Evolutionary conservation across 2,888 invertebrate genomes (phyloP), one percentile per base, ranked within the genome.

Genomic region (Lycia hirtaria): DNA sequence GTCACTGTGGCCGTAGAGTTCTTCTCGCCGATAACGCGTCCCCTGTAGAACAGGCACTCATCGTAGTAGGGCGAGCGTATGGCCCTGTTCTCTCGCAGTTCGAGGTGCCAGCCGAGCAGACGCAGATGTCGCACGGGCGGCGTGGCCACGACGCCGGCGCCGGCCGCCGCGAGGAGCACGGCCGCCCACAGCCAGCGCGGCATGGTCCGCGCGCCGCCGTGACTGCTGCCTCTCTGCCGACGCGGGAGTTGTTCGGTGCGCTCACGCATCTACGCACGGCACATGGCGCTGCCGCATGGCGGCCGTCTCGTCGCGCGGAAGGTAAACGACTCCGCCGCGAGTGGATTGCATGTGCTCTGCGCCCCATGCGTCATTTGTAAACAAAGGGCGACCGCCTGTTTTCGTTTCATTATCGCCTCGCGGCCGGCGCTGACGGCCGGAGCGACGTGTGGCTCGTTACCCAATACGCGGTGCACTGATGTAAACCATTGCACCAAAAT

Each of bases 311-410:
- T 76, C 81, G 85, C 88, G 77, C 83, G 86, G 86, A 88, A 88
- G 89, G 90, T 90, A 88, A 88, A 87, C 91, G 90, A 91, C 91
- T 90, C 89, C 86, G 83, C 41, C 81, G 79, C 80, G 81, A 80
- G 80, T 81, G 83, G 83, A 85, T 83, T 89, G 90, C 90, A 89
- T 82, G 81, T 84, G 81, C 83, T 80, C 69, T 78, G 75, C 72
- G 78, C 80, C 80, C 72, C 85, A 85, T 88, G 88, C 90, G 91
- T 90, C 89, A 90, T 86, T 86, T 83, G 89, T 90, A 90, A 91
- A 91, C 89, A 92, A 90, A 90, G 89, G 87, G 88, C 82, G 83
- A 73, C 74, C 84, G 84, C 75, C 81, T 79, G 83, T 83, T 85
- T 80, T 80, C 82, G 79, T 85, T 83, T 80, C 80, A 81, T 79